These are phyloP conservation scores for Poeciliopsis retropinna DNA, from an alignment of 2,113 vertebrate genomes.

Conservation along the genomic window DNA sequence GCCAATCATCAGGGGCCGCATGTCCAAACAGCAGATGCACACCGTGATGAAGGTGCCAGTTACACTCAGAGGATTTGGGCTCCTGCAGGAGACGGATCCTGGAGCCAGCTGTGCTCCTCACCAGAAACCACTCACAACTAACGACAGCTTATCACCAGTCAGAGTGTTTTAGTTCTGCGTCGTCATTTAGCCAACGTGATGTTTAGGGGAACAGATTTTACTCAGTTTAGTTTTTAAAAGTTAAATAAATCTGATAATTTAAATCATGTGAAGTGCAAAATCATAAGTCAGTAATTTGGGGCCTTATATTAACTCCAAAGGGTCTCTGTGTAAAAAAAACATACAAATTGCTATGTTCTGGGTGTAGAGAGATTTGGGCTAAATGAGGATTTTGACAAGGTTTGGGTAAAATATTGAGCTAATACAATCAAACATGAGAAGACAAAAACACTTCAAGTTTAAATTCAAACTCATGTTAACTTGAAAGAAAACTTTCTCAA, in stretches of 20 bases:
- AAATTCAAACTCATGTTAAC: no score
- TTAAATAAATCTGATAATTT: no score
- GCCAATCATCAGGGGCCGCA: neutral
- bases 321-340: neutral
- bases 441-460: no score
- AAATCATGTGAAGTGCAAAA: no score
- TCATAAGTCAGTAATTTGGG: no score
- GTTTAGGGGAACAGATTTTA: no score
- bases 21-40: constrained; percentile 4
- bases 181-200: no score
- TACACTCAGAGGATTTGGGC: constrained; percentile 24
- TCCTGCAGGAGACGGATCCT: constrained; percentile 5
- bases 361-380: neutral
- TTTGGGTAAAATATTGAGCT: neutral
- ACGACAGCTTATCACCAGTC: no score
- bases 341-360: neutral
- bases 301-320: neutral
- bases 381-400: neutral
- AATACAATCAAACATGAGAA: no score
- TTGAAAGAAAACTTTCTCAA: no score
- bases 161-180: no score
- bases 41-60: constrained; percentile 12
- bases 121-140: neutral
- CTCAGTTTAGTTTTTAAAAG: no score
- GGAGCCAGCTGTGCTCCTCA: constrained; percentile 21